Evolutionary conservation across 2,888 invertebrate species (phyloP), one percentile per base, ranked within the genome.

Genomic region (Rhamnusium bicolor): DNA sequence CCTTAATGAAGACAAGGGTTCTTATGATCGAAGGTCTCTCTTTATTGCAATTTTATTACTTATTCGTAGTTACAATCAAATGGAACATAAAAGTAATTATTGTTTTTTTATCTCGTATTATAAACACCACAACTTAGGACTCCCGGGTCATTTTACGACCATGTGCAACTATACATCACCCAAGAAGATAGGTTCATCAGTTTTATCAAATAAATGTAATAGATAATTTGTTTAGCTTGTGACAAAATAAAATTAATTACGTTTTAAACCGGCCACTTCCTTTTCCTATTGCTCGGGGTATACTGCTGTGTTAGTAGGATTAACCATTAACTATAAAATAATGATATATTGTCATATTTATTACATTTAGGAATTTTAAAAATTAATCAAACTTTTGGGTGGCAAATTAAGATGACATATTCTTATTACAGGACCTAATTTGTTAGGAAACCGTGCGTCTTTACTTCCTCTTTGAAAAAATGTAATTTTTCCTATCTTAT

Each of bases 11-110:
- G 74, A 75, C 75, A 73, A 58, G 65, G 72, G 72, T 79, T 74
- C 77, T 77, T 75, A 73, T 66, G 66, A 72, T 77, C 73, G 74
- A 73, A 77, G 74, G 78, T 72, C 75, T 74, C 71, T 62, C 70
- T 79, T 81, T 80, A 81, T 72, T 63, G 73, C 76, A 56, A 63
- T 81, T 81, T 81, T 81, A 81, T 81, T 72, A 71, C 78, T 73
- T 71, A 75, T 78, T 75, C 73, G 69, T 70, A 71, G 72, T 76
- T 78, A 78, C 72, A 73, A 76, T 74, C 72, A 74, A 79, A 78
- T 72, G 76, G 74, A 78, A 78, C 77, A 75, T 74, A 72, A 76
- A 78, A 67, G 66, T 70, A 69, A 75, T 70, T 53, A 72, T 61
- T 72, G 53, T 69, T 75, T 61, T 74, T 73, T 67, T 67, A 32